Evolutionary conservation across 2,888 invertebrate genomes (phyloP), one percentile per base, ranked within the genome.

Genomic region (Coenonympha arcania): DNA sequence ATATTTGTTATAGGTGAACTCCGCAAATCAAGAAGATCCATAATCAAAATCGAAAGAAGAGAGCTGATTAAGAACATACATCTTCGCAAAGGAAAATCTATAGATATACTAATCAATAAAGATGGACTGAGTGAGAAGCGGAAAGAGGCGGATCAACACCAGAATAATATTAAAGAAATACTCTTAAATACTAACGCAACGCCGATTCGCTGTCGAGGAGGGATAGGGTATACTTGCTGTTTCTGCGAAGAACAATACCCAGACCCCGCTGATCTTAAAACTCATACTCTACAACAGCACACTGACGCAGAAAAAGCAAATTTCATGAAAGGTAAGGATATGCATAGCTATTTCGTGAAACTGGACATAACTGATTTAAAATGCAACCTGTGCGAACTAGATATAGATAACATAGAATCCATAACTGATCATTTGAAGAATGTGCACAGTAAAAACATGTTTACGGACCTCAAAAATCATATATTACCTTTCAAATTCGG

Each of bases 151-250:
- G 56, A 66, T 6, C 67, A 66, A 40, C 76, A 78, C 31, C 68
- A 68, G 6, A 63, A 66, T 15, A 80, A 80, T 48, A 65, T 80
- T 1, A 61, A 64, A 34, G 68, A 69, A 22, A 71, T 80, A 47
- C 51, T 80, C 3, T 52, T 63, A 2, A 60, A 68, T 48, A 73
- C 82, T 0, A 83, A 81, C 37, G 82, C 82, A 0, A 82, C 82
- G 0, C 82, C 82, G 0, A 76, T 82, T 4, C 66, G 71, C 11
- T 66, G 69, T 33, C 66, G 69, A 9, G 68, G 66, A 0, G 73
- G 76, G 0, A 66, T 69, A 0, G 77, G 76, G 0, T 82, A 73
- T 51, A 55, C 66, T 0, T 82, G 82, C 54, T 66, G 72, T 2
- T 82, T 76, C 50, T 82, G 82, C 46, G 41, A 62, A 0, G 56